Base-by-base conservation (phyloP, 2,113 vertebrate species). In the Ia io region DNA sequence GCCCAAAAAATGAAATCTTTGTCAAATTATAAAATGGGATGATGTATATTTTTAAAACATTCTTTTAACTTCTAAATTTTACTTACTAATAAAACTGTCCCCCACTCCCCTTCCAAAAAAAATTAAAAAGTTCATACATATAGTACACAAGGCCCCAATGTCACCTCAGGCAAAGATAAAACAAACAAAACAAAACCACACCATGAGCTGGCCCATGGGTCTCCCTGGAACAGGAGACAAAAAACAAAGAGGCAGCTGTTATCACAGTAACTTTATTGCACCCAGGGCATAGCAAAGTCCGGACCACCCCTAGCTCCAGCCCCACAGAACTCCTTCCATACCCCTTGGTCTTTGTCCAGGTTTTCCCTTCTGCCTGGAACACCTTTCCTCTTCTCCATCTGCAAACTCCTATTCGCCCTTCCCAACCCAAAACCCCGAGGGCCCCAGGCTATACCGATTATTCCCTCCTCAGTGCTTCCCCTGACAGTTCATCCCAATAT, bases 231-330 rank as follows among this genome's bases (percentile, higher is more conserved):
- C 44, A 70, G 17, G 37, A 96, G 77, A 69, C 47, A 92, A 56
- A 94, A 80, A 63, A 3, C 47, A 67, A 70, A 90, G 69, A 87
- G 3, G 61, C 69, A 79, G 85, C 32, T 84, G 30, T 67, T 84
- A 32, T 25, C 51, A 78, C 37, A 84, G 78, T 94, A 44, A 91
- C 87, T 97, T 97, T 97, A 96, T 96, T 97, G 18, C 25, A 84
- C 65, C 53, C 63, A 85, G 88, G 63, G 44, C 53, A 28, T 61
- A 40, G 9, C 20, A 51, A 20, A 84, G 8, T 77, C 42, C 89
- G 84, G 69, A 28, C 30, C 42, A 84, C 28, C 51, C 14, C 59
- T 32, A 44, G 44, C 65, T 71, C 49, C 37, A 76, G 44, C 35
- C 17, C 84, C 56, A 63, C 12, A 10, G 20, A 92, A 47, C 25